Percentiles rank a stretch among this genome's conserved stretches.
phyloP scores from a whole-genome alignment of 2,797 vertebrate genomes.

The Tenualosa thibaudeaui region DNA sequence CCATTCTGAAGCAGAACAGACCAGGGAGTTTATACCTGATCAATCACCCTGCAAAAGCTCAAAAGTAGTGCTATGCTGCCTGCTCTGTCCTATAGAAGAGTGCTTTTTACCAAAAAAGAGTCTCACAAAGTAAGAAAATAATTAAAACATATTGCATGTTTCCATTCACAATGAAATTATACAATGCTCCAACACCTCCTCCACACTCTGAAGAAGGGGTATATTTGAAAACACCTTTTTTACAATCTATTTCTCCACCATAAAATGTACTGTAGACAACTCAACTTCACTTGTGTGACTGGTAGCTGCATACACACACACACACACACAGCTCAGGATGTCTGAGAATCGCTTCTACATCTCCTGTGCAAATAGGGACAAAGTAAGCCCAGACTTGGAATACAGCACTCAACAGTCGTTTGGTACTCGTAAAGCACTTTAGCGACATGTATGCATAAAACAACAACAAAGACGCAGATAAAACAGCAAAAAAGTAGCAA shows the following conservation, averaged over 20 bases:
- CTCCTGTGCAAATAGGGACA: constrained; percentile 65
- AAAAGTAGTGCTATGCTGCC: not conserved
- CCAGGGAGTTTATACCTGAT: not conserved
- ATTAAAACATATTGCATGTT: constrained; percentile 61
- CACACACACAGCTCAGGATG: constrained; percentile 20
- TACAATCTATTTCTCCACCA: constrained; percentile 58
- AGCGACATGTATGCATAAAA: constrained; percentile 59
- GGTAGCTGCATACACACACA: constrained; percentile 28
- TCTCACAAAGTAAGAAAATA: constrained; percentile 63
- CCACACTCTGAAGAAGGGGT: not conserved
- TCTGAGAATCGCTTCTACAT: constrained; percentile 48
- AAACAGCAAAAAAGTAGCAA: constrained; percentile 47
- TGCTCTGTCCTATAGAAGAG: constrained; percentile 56
- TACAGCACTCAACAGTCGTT: constrained; percentile 73
- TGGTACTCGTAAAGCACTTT: constrained; percentile 78
- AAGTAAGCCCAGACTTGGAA: constrained; percentile 58
- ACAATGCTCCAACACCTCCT: constrained; percentile 55
- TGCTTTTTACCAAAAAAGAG: constrained; percentile 50
- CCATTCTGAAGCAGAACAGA: not conserved
- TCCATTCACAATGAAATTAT: constrained; percentile 53
- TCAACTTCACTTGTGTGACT: constrained; percentile 34
- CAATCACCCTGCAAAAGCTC: not conserved
- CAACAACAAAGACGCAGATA: constrained; percentile 45
- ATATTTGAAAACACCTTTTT: constrained; percentile 37
- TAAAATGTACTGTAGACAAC: constrained; percentile 49